phyloP scores from a whole-genome alignment of 64 coral and sea anemone species.

The Orbicella faveolata region DNA sequence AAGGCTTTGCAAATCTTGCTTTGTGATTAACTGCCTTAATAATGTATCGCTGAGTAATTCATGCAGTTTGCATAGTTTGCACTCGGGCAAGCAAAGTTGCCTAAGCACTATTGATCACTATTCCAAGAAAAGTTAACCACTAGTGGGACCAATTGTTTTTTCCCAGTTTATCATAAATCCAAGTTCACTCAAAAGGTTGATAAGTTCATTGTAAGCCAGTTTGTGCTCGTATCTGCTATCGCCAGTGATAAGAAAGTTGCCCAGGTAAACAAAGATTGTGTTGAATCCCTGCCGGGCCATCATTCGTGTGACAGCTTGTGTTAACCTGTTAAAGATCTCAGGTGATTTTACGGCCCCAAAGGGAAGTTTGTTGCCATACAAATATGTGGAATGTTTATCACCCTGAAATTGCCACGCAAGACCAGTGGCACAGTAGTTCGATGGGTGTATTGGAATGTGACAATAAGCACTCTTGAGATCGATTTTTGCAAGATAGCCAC shows the following conservation, averaged over 20 bases:
- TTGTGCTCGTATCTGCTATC: slow-evolving; percentile 19
- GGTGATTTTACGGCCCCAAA: neutral
- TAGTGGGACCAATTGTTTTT: slow-evolving; percentile 36
- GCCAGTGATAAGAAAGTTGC: slow-evolving; percentile 38
- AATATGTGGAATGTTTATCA: slow-evolving; percentile 10
- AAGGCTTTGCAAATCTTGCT: slow-evolving; percentile 48
- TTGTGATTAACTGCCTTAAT: slow-evolving; percentile 18
- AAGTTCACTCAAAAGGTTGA: slow-evolving; percentile 38
- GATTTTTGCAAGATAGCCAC: slow-evolving; percentile 46
- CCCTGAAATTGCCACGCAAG: slow-evolving; percentile 25
- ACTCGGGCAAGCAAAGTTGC: slow-evolving; percentile 23
- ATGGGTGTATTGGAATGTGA: slow-evolving; percentile 37
- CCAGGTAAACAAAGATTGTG: slow-evolving; percentile 44
- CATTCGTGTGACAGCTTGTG: slow-evolving; percentile 33
- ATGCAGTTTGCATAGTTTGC: slow-evolving; percentile 54
- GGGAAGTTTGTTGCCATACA: slow-evolving; percentile 28
- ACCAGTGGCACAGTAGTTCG: slow-evolving; percentile 27
- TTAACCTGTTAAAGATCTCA: slow-evolving; percentile 23
- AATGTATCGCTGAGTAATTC: slow-evolving; percentile 7
- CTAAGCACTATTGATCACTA: slow-evolving; percentile 46
- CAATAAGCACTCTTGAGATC: slow-evolving; percentile 53
- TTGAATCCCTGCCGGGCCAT: slow-evolving; percentile 9
- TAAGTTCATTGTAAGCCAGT: slow-evolving; percentile 40
- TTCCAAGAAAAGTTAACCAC: slow-evolving; percentile 56
- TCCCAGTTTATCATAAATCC: slow-evolving; percentile 25